These are phyloP conservation scores for Cygnus atratus DNA, from an alignment of 2,113 vertebrate species.

Conservation along the genomic window DNA sequence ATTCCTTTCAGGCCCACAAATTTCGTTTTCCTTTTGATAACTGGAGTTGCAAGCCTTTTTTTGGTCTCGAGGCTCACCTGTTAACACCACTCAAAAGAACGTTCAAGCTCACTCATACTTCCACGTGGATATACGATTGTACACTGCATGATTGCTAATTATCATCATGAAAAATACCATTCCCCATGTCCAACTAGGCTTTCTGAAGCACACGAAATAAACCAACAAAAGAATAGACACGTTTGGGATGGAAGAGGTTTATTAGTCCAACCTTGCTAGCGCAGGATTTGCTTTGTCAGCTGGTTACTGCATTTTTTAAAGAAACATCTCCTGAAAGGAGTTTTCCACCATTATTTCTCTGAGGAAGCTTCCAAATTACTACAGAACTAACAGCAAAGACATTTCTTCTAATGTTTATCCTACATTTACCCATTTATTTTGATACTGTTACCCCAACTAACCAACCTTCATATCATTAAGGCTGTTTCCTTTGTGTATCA, in stretches of 20 bases:
- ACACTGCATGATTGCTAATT: background rate
- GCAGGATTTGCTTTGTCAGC: constrained; percentile 11
- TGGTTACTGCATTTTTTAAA: background rate
- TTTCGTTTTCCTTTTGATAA: background rate
- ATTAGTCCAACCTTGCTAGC: background rate
- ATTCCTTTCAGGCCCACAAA: background rate
- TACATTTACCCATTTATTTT: background rate
- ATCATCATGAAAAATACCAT: background rate
- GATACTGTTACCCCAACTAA: background rate
- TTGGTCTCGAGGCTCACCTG: background rate
- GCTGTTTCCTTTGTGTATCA: background rate
- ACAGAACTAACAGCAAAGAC: background rate
- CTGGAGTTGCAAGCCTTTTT: background rate
- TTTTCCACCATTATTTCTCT: background rate
- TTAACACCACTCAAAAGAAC: background rate
- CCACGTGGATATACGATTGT: background rate
- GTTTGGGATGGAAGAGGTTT: background rate
- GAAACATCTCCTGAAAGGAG: background rate
- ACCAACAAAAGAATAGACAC: background rate
- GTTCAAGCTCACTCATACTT: background rate
- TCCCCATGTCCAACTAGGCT: background rate
- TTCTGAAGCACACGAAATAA: constrained; percentile 15
- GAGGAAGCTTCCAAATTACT: background rate
- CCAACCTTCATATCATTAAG: background rate
- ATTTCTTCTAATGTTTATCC: background rate